A percentile compares a stretch with the other conserved stretches of the same genome.
Conservation (phyloP, 2,797 vertebrate species). For the Chelidonichthys spinosus region DNA sequence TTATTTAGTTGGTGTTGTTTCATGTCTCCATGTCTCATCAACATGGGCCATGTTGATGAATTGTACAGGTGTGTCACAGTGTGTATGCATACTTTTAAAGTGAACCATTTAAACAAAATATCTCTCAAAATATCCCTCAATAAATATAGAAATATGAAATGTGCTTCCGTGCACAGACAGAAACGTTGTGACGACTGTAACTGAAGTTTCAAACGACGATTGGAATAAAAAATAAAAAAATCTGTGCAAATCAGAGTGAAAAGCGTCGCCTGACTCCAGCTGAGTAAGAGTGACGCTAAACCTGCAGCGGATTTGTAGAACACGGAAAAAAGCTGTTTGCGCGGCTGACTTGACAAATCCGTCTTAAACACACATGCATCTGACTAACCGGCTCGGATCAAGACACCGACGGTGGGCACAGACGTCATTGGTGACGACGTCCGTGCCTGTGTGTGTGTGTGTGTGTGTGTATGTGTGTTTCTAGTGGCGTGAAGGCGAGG, state of each 20-base stretch:
- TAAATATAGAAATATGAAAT: neutral
- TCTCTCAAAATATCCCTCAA: neutral
- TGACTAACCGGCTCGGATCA: constrained; percentile 41
- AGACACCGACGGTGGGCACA: constrained; percentile 13
- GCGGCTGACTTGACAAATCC: constrained; percentile 64
- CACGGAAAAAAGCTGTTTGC: constrained; percentile 29
- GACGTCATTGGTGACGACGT: constrained; percentile 21
- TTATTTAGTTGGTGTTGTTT: neutral
- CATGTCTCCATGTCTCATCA: too few species aligned
- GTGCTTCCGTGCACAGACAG: neutral
- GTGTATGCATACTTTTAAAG: neutral
- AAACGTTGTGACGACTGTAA: neutral
- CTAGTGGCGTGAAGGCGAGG: constrained; percentile 13
- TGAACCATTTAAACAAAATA: neutral
- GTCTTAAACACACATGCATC: constrained; percentile 44
- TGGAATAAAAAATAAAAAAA: neutral
- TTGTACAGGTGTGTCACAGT: neutral
- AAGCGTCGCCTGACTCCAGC: constrained; percentile 2
- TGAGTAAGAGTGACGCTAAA: constrained; percentile 34
- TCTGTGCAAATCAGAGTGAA: neutral
- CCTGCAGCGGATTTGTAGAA: constrained; percentile 53
- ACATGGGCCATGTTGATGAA: neutral
- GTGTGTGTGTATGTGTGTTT: constrained; percentile 20
- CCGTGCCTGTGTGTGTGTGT: constrained; percentile 19
- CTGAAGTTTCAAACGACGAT: neutral